Base-by-base conservation (phyloP, 2,113 vertebrate species). In the Prochilodus magdalenae region DNA sequence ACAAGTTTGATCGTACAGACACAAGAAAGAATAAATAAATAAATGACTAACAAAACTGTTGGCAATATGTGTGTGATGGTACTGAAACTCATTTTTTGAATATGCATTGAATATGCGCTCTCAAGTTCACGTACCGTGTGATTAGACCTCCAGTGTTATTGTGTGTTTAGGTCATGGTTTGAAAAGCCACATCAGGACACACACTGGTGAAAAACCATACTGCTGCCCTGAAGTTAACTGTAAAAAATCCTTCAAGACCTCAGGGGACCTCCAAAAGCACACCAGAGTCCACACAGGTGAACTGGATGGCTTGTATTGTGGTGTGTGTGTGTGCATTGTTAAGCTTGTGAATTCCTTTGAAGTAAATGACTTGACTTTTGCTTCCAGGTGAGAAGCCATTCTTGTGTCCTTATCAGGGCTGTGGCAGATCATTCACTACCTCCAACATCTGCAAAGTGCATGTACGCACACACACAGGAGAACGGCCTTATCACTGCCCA, bases 371-470 rank as follows among this genome's bases (percentile, higher is more conserved):
- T 29, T 40, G 44, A 44, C 7, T 40, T 53, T 29, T 53, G 13
- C 55, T 77, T 81, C 24, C 18, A 99, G 97, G 98, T 83, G 98
- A 99, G 92, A 97, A 97, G 75, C 98, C 98, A 29, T 99, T 99
- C 85, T 96, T 97, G 83, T 99, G 98, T 90, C 96, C 96, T 0
- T 93, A 97, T 18, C 96, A 98, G 87, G 97, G 97, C 86, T 99
- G 98, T 3, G 98, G 97, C 79, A 93, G 98, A 49, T 99, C 97
- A 1, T 99, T 99, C 85, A 99, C 97, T 87, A 99, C 98, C 70
- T 99, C 98, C 73, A 99, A 99, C 91, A 99, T 99, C 86, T 96
- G 98, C 75, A 99, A 99, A 87, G 98, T 99, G 82, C 98, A 99
- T 86, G 96, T 99, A 91, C 95, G 98, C 69, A 99, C 98, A 12